These are phyloP conservation scores for chimpanzee (Pan troglodytes) DNA, from an alignment of 2,113 vertebrate species.

Conservation along the genomic window NHGRI_mPanTro3-v2.1_pri NC_072401.2:68921001-68921500, in stretches of 20 bases:
- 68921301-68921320: background rate
- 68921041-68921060: background rate
- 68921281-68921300: constrained; percentile 42
- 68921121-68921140: background rate
- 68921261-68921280: constrained; percentile 23
- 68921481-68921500: constrained; percentile 82
- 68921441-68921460: constrained; percentile 57
- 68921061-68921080: background rate
- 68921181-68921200: background rate
- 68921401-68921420: constrained; percentile 34
- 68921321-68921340: constrained; percentile 9
- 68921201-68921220: background rate
- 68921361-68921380: constrained; percentile 65
- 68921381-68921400: background rate
- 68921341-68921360: constrained; percentile 16
- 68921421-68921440: constrained; percentile 63
- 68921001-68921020: background rate
- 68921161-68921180: background rate
- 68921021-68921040: background rate
- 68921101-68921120: background rate
- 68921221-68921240: constrained; percentile 6
- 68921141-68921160: background rate
- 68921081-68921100: background rate
- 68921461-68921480: constrained; percentile 74
- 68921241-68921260: background rate